These are phyloP conservation scores for Aldabrachelys gigantea DNA, from an alignment of 2,113 vertebrate genomes.

Conservation along the genomic window DNA sequence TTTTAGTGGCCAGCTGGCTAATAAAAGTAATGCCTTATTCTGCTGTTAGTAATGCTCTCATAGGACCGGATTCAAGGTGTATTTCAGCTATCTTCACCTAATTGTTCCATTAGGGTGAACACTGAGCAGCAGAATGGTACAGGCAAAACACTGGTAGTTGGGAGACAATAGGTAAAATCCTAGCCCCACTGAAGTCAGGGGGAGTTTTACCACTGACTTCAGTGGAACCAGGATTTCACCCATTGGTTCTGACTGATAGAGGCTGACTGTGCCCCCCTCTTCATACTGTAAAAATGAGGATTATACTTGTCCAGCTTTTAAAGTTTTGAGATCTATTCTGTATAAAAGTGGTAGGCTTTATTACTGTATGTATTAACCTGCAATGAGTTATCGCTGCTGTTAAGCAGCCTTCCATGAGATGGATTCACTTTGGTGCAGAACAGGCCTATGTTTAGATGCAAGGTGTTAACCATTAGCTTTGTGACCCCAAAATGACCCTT, in stretches of 20 bases:
- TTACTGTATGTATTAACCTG: background rate
- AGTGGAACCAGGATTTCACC: background rate
- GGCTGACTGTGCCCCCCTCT: background rate
- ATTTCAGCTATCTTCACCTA: background rate
- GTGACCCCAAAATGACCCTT: background rate
- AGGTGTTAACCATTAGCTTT: background rate
- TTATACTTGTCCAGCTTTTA: background rate
- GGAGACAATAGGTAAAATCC: background rate
- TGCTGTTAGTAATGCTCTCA: background rate
- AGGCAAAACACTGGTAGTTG: background rate
- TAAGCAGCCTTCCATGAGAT: background rate
- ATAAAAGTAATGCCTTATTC: slow-evolving; percentile 31
- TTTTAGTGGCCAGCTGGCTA: background rate
- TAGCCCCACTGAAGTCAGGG: background rate
- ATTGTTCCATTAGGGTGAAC: background rate
- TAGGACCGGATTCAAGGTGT: slow-evolving; percentile 14
- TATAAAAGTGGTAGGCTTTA: background rate
- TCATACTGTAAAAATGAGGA: background rate
- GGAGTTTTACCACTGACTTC: background rate
- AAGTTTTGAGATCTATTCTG: background rate
- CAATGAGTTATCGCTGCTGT: background rate
- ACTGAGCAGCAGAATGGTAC: background rate
- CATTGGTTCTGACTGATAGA: background rate
- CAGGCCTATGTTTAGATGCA: background rate
- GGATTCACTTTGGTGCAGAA: background rate